These are phyloP conservation scores for Tenebrio molitor DNA, from an alignment of 1,140 invertebrate species.

Conservation along the genomic window DNA sequence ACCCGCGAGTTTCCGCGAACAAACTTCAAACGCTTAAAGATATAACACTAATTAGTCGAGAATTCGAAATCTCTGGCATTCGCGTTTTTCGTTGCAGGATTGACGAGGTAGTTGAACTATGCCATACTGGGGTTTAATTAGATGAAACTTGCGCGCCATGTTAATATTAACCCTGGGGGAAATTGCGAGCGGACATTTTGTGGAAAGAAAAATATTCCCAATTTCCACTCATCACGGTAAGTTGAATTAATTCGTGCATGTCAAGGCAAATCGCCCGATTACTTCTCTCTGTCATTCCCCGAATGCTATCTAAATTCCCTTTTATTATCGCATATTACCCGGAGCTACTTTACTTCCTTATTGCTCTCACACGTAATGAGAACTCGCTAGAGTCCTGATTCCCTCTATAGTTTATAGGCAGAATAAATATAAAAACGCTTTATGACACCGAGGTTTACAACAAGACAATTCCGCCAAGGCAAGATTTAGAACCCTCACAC, in stretches of 20 bases:
- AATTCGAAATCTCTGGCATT: slow-evolving; percentile 10
- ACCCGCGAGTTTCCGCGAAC: neutral
- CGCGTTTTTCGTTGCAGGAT: slow-evolving; percentile 36
- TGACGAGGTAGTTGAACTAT: slow-evolving; percentile 51
- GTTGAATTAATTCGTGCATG: slow-evolving; percentile 57
- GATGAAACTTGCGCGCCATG: slow-evolving; percentile 53
- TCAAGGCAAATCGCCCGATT: slow-evolving; percentile 47
- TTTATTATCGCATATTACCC: slow-evolving; percentile 9
- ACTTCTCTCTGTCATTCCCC: slow-evolving; percentile 38
- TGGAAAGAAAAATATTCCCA: slow-evolving; percentile 58
- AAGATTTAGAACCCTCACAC: slow-evolving; percentile 25
- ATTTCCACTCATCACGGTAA: slow-evolving; percentile 58
- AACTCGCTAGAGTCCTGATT: slow-evolving; percentile 9
- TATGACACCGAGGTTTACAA: slow-evolving; percentile 27
- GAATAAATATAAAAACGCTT: slow-evolving; percentile 38
- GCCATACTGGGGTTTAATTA: slow-evolving; percentile 55
- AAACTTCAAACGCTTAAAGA: neutral
- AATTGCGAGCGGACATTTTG: slow-evolving; percentile 58
- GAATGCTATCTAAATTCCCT: slow-evolving; percentile 22
- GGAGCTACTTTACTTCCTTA: slow-evolving; percentile 31
- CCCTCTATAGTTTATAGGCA: slow-evolving; percentile 25
- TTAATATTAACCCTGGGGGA: slow-evolving; percentile 59
- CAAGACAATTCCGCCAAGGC: slow-evolving; percentile 1
- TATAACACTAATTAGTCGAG: slow-evolving; percentile 25
- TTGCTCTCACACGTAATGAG: slow-evolving; percentile 25